Evolutionary conservation across 1,140 invertebrate genomes (phyloP).

Genomic region (Pogonomyrmex californicus): DNA sequence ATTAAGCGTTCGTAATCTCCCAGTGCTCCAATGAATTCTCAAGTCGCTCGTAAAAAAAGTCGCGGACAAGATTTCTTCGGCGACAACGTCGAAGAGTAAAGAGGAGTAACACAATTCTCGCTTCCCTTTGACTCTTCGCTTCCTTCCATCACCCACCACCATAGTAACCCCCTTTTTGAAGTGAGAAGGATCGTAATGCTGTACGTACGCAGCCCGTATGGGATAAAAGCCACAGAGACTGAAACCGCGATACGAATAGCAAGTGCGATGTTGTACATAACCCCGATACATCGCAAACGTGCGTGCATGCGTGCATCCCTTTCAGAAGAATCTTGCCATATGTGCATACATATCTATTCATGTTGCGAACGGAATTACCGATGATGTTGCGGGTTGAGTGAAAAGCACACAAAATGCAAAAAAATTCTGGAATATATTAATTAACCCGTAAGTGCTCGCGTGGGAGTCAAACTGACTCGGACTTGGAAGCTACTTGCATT

Average conservation of each 20-base stretch:
- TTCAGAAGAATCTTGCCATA: conserved; percentile 16
- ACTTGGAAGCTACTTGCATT: too few relatives aligned
- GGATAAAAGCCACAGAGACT: conserved; percentile 57
- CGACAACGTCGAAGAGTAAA: conserved; percentile 41
- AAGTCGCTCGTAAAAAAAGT: conserved; percentile 49
- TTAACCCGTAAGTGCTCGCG: too few relatives aligned
- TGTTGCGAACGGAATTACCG: conserved; percentile 21
- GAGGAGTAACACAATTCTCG: conserved; percentile 22
- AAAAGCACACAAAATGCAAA: neutral
- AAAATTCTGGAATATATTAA: neutral
- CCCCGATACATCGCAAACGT: conserved; percentile 18
- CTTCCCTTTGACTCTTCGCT: neutral
- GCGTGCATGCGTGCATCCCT: neutral
- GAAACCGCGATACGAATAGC: conserved; percentile 51
- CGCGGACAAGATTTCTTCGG: conserved; percentile 37
- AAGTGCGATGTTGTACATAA: conserved; percentile 37
- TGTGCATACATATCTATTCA: neutral
- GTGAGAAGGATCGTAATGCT: conserved; percentile 38
- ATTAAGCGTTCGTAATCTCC: conserved; percentile 56
- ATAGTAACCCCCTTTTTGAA: neutral
- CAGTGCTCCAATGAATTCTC: conserved; percentile 34
- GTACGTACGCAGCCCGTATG: conserved; percentile 47
- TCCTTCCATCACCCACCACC: neutral
- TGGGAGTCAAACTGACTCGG: too few relatives aligned
- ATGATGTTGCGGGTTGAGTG: conserved; percentile 28